Evolutionary conservation across 37 sponge, comb jelly and placozoan genomes (phyloP), one percentile per base, ranked within the genome.

Genomic region (Chondrilla cf. caribensis): DNA sequence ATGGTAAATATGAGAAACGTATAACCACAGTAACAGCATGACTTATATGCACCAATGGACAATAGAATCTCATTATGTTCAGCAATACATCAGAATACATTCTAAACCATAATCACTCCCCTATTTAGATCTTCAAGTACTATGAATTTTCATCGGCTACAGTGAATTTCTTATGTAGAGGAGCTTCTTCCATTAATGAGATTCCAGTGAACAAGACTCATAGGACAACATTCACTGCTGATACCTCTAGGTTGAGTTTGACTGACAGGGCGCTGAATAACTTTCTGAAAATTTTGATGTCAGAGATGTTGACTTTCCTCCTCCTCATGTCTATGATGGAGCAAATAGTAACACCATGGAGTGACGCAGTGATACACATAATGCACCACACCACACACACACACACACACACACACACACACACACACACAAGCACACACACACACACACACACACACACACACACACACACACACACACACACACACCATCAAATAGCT

Each of bases 401-500:
- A 11, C 51, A 47, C 51, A 47, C 51, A 47, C 51, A 47, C 51
- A 47, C 51, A 11, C 11, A 47, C 51, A 11, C 51, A 11, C 51
- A 14, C 73, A 31, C 26, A 2, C 37, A 3, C 38, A 17, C 33
- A 31, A 33, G 25, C 58, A 82, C 38, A 8, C 54, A 14, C 28
- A 3, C 51, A 31, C 21, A 22, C 54, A 35, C 35, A 80, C 25
- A 6, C 38, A 42, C 38, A 41, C 42, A 24, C 5, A 33, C 31
- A 21, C 25, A 47, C n/a, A 77, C 54, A 44, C 55, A 77, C 26
- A 21, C 24, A 33, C 15, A 24, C 22, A 77, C 26, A 22, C 78
- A n/a, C n/a, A 77, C 71, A 62, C 38, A 90, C 91, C 80, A 62
- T 73, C 32, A 84, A 83, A 81, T 2, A 86, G 39, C 29, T 65